phyloP scores from a whole-genome alignment of 2,113 vertebrate genomes.

The Gallinago undulata region DNA sequence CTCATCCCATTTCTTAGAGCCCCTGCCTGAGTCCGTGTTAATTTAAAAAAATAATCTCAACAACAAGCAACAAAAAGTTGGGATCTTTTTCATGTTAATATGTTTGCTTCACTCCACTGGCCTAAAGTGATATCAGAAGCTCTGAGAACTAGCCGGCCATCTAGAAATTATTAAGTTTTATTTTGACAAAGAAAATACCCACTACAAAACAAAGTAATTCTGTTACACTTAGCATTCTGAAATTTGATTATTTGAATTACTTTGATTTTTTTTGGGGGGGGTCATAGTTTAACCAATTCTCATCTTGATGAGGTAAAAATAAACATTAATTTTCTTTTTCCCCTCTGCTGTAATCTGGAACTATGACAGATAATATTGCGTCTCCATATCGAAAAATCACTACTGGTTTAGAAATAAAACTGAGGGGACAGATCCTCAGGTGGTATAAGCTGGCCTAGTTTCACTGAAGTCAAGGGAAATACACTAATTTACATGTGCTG shows the following conservation, averaged over 20 bases:
- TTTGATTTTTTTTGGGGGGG: not conserved
- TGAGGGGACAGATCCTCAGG: conserved; percentile 11
- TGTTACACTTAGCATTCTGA: not conserved
- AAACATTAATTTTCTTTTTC: not conserved
- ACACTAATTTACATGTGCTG: conserved; percentile 10
- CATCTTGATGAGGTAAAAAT: not conserved
- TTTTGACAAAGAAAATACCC: not conserved
- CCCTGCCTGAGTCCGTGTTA: not conserved
- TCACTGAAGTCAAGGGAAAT: conserved; percentile 20
- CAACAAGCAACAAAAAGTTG: not conserved
- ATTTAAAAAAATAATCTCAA: not conserved
- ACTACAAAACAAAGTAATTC: not conserved
- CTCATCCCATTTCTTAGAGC: not conserved
- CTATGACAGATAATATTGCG: not conserved
- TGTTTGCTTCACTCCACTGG: not conserved
- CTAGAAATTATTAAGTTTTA: not conserved
- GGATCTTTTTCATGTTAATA: not conserved
- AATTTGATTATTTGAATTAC: not conserved
- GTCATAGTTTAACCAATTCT: not conserved
- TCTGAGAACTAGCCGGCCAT: not conserved
- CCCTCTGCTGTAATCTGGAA: not conserved
- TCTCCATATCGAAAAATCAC: not conserved
- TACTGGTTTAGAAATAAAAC: not conserved
- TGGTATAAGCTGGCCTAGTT: not conserved
- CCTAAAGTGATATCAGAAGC: not conserved